phyloP scores from a whole-genome alignment of 2,888 invertebrate genomes.

The Amphimallon solstitiale region DNA sequence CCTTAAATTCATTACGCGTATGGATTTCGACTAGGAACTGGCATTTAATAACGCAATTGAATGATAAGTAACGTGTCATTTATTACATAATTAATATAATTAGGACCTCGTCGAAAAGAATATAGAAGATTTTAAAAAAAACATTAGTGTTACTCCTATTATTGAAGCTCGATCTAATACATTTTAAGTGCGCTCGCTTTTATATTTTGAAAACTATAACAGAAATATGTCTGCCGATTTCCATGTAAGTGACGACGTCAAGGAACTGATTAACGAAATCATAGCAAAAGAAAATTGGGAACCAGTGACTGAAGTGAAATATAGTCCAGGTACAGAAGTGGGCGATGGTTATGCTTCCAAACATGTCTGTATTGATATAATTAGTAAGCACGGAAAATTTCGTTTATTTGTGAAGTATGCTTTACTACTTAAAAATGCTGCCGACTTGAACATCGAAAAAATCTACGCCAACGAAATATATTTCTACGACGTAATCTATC shows the following conservation, averaged over 20 bases:
- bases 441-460: background rate
- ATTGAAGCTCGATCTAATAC: too few species aligned
- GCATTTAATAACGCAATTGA: too few species aligned
- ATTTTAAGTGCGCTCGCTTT: too few species aligned
- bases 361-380: slow-evolving; percentile 8
- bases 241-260: background rate
- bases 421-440: background rate
- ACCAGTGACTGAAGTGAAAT: background rate
- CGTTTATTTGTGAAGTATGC: slow-evolving; percentile 20
- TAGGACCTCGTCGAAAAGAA: too few species aligned
- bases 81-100: too few species aligned
- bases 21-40: too few species aligned
- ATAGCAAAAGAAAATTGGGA: background rate
- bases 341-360: slow-evolving; percentile 32
- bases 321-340: slow-evolving; percentile 14
- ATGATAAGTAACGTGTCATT: too few species aligned
- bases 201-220: too few species aligned
- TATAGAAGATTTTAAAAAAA: too few species aligned
- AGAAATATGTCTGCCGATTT: background rate
- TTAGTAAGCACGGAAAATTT: background rate
- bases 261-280: background rate
- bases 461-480: slow-evolving; percentile 3
- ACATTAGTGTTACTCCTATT: too few species aligned
- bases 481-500: slow-evolving; percentile 11
- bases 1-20: too few species aligned